Conservation (phyloP, 2,888 invertebrate species). For the Eristalinus sepulchralis region DNA sequence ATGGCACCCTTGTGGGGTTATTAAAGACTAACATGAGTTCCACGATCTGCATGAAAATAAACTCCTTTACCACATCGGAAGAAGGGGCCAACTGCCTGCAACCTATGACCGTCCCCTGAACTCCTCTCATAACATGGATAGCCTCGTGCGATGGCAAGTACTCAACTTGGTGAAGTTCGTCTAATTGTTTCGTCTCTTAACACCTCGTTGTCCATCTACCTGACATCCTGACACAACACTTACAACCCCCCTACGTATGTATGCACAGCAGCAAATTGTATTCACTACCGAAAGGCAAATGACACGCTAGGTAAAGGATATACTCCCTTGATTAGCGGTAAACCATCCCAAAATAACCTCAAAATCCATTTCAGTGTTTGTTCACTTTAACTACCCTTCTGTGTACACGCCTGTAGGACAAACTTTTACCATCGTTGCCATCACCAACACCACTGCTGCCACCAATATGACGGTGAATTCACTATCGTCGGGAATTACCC, state of each 20-base stretch:
- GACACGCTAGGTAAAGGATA: neutral
- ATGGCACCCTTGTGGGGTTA: too few species aligned
- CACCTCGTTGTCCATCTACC: neutral
- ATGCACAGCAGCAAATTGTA: neutral
- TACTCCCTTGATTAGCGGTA: constrained; percentile 28
- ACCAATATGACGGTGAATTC: neutral
- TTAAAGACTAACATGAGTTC: too few species aligned
- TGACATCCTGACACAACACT: neutral
- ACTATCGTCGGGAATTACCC: neutral
- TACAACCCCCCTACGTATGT: neutral
- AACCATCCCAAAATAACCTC: constrained; percentile 40
- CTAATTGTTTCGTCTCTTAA: neutral
- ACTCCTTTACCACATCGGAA: too few species aligned
- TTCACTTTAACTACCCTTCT: constrained; percentile 32
- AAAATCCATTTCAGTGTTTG: constrained; percentile 50
- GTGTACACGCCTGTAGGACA: constrained; percentile 3
- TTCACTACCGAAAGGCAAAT: neutral
- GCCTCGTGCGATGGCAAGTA: too few species aligned
- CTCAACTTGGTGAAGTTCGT: neutral
- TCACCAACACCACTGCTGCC: neutral
- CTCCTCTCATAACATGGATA: neutral
- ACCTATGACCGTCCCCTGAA: too few species aligned
- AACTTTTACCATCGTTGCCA: neutral
- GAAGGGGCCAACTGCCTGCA: too few species aligned
- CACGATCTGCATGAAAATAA: too few species aligned